phyloP scores from a whole-genome alignment of 2,797 vertebrate genomes.

The Cirrhinus mrigala region DNA sequence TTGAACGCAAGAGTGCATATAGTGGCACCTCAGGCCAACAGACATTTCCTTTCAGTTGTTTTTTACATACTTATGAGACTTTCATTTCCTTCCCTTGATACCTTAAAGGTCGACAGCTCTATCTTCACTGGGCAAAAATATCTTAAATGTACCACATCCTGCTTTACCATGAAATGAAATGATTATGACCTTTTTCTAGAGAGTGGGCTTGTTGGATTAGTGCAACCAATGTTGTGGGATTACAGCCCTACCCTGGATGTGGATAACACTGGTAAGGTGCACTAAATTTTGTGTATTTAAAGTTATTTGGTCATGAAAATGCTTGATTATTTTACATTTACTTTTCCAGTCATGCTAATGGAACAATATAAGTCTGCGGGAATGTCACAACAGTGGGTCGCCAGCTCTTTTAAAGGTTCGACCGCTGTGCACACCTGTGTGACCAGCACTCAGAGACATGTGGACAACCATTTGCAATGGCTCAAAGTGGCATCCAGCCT shows the following conservation, averaged over 20 bases:
- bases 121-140: background rate
- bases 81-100: background rate
- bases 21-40: background rate
- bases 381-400: slow-evolving; percentile 88
- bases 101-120: background rate
- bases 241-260: slow-evolving; percentile 87
- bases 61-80: slow-evolving; percentile 2
- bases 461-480: slow-evolving; percentile 92
- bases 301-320: background rate
- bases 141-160: slow-evolving; percentile 8
- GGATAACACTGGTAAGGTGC: slow-evolving; percentile 79
- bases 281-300: too few species aligned
- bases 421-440: slow-evolving; percentile 86
- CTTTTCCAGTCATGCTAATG: slow-evolving; percentile 82
- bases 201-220: slow-evolving; percentile 85
- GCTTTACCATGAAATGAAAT: background rate
- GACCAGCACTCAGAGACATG: slow-evolving; percentile 85
- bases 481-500: slow-evolving; percentile 81
- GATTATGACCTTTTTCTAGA: slow-evolving; percentile 68
- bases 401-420: slow-evolving; percentile 96
- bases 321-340: slow-evolving; percentile 19
- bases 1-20: background rate
- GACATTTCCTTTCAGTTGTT: background rate
- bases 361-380: slow-evolving; percentile 86
- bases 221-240: slow-evolving; percentile 96